Evolutionary conservation across 2,797 vertebrate genomes (phyloP), one percentile per base, ranked within the genome.

Genomic region (Peromyscus attwateri): DNA sequence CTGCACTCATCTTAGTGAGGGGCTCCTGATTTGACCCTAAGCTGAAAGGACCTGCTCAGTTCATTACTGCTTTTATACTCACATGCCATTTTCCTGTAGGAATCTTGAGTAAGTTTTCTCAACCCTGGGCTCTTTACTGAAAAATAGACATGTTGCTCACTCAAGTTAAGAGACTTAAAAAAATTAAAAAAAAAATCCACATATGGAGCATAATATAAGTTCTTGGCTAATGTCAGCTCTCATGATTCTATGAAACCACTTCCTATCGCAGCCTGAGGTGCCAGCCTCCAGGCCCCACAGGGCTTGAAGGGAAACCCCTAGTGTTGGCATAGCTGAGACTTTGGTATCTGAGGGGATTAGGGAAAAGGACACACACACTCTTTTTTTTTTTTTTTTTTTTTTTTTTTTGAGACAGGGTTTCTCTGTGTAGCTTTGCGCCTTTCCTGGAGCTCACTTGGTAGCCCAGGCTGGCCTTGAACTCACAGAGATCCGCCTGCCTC

Each of bases 211-310:
- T 87, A 46, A 10, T 77, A 40, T 77, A 80, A 25, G 29, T 94
- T 10, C 34, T 93, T 95, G 75, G 68, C 93, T 73, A 84, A 70
- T 95, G 7, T 64, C 73, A 89, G 9, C 81, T 94, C 49, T 97
- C 34, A 71, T 83, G 88, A 85, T 83, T 93, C 8, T 91, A 4
- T 70, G 31, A 68, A 49, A 25, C 21, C 12, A 85, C 13, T 88
- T 90, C 3, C 68, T 62, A 2, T 55, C 0, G 49, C 52, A 55
- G 52, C 52, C 52, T 55, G 52, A 55, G 52, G 52, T 16, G 52
- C 52, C 52, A 55, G 52, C 52, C 52, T 55, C 52, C 52, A 55
- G 52, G 52, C 52, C 52, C 52, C 52, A 55, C 14, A 55, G 52
- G 52, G 52, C 52, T 55, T 55, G 52, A 16, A 55, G 52, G 52